phyloP scores from a whole-genome alignment of 2,113 vertebrate genomes.

The Salminus brasiliensis region DNA sequence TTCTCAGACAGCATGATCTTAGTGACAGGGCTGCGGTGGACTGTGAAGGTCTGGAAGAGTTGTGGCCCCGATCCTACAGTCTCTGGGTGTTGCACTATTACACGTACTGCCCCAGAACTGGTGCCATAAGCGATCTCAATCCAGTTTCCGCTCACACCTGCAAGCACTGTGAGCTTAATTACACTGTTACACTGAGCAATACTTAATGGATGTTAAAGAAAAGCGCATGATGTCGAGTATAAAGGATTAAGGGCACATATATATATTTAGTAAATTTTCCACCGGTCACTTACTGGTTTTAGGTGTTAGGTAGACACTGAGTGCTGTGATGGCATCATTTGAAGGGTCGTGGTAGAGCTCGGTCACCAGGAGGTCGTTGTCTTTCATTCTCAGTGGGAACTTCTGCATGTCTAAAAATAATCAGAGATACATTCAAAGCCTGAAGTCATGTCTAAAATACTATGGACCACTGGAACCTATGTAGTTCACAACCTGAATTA shows the following conservation, averaged over 20 bases:
- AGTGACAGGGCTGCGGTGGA: conserved; percentile 93
- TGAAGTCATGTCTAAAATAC: too few species aligned
- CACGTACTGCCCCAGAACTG: conserved; percentile 92
- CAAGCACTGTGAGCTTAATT: neutral
- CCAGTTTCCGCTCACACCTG: conserved; percentile 97
- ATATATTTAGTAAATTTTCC: neutral
- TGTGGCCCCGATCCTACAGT: conserved; percentile 95
- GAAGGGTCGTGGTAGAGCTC: conserved; percentile 96
- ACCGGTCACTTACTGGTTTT: conserved; percentile 89
- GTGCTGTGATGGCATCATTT: conserved; percentile 94
- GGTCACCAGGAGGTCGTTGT: conserved; percentile 95
- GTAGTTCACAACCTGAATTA: too few species aligned
- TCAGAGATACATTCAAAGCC: neutral
- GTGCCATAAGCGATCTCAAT: conserved; percentile 97
- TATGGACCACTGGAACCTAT: too few species aligned
- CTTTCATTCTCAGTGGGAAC: conserved; percentile 96
- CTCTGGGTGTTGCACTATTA: conserved; percentile 96
- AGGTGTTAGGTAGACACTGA: conserved; percentile 97
- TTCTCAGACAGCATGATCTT: conserved; percentile 99
- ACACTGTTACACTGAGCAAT: neutral
- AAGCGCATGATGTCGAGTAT: too few species aligned
- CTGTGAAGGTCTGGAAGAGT: conserved; percentile 97
- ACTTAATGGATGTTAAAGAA: neutral
- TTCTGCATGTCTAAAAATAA: conserved; percentile 93
- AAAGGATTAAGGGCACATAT: neutral